Conservation (phyloP, 2,797 vertebrate genomes). For the Xenentodon cancila region DNA sequence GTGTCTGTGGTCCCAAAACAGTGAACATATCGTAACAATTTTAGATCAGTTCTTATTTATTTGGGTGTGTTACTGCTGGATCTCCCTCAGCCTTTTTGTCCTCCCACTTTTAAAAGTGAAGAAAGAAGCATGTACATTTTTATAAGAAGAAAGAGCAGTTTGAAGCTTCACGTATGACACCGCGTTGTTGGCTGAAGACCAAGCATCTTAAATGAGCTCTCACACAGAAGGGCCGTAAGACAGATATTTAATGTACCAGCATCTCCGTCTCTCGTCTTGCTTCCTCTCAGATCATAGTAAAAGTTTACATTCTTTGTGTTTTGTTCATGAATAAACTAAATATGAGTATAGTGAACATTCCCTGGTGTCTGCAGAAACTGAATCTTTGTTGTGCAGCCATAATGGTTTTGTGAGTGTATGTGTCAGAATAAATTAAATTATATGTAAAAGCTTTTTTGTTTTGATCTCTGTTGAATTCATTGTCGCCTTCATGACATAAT, state of each 20-base stretch:
- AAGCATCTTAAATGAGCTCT: background rate
- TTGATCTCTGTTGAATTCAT: background rate
- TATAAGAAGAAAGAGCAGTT: background rate
- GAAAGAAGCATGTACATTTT: constrained; percentile 14
- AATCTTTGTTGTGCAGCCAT: constrained; percentile 60
- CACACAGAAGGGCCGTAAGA: background rate
- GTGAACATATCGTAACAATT: constrained; percentile 56
- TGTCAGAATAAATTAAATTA: constrained; percentile 79
- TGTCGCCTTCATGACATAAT: background rate
- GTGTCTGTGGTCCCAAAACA: constrained; percentile 54
- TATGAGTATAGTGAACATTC: constrained; percentile 70
- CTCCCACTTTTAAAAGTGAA: constrained; percentile 6
- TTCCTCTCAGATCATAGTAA: constrained; percentile 30
- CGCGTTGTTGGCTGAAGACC: background rate
- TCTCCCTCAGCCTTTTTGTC: background rate
- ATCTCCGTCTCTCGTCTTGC: background rate
- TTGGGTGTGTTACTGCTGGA: constrained; percentile 47
- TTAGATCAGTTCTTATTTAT: constrained; percentile 66
- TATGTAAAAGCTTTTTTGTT: constrained; percentile 32
- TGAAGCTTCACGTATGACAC: background rate
- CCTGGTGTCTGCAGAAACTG: constrained; percentile 46
- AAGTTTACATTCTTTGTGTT: constrained; percentile 72
- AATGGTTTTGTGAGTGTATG: constrained; percentile 67
- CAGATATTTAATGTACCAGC: background rate
- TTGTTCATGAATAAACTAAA: constrained; percentile 41